phyloP scores from a whole-genome alignment of 2,888 invertebrate genomes.

The Drosophila yooni region DNA sequence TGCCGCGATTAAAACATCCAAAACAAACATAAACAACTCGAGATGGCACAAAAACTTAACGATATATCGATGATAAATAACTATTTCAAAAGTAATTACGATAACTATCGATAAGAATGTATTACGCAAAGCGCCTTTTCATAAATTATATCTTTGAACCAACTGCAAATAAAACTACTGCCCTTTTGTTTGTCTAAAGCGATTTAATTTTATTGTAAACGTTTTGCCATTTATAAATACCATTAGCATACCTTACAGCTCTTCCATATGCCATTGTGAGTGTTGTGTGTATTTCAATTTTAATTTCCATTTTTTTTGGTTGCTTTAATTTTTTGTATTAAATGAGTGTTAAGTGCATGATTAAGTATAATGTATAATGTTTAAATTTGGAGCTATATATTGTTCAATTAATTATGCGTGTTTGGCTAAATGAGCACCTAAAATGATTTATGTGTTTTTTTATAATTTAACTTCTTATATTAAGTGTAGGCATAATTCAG shows the following conservation, averaged over 20 bases:
- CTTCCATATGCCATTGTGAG: constrained; percentile 40
- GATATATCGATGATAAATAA: constrained; percentile 2
- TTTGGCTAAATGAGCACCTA: constrained; percentile 68
- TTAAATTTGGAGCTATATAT: constrained; percentile 59
- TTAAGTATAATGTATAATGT: constrained; percentile 60
- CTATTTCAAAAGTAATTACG: neutral
- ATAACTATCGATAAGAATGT: constrained; percentile 11
- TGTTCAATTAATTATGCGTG: constrained; percentile 51
- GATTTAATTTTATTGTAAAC: constrained; percentile 72
- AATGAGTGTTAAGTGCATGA: constrained; percentile 66
- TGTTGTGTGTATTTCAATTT: constrained; percentile 34
- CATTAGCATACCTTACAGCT: constrained; percentile 57
- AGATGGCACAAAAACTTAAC: constrained; percentile 26
- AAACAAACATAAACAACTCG: constrained; percentile 46
- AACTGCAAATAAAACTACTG: constrained; percentile 2
- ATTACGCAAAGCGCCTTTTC: neutral
- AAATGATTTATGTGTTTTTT: constrained; percentile 37
- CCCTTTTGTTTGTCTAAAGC: constrained; percentile 67
- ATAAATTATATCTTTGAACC: constrained; percentile 13
- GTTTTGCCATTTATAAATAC: constrained; percentile 62
- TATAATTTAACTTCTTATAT: constrained; percentile 50
- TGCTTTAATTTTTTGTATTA: constrained; percentile 35
- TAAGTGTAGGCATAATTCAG: constrained; percentile 40
- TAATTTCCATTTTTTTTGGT: constrained; percentile 15
- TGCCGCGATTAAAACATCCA: constrained; percentile 18